Percentiles rank a stretch among this genome's conserved stretches.
phyloP scores from a whole-genome alignment of 2,797 vertebrate genomes.

The Pachyuromys duprasi region DNA sequence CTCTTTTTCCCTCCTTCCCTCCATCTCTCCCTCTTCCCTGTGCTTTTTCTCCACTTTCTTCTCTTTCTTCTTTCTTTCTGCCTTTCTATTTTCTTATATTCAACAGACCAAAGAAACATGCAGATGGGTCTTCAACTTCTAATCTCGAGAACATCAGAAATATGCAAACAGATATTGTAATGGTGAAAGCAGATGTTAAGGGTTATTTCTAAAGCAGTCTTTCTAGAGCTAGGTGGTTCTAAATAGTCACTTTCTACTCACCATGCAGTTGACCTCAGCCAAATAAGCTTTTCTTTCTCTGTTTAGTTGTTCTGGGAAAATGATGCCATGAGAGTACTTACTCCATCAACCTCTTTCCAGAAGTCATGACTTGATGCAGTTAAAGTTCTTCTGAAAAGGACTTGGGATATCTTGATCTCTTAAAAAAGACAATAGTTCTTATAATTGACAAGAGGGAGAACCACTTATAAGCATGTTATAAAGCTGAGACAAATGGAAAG shows the following conservation, averaged over 20 bases:
- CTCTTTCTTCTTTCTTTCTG: neutral
- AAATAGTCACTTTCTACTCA: neutral
- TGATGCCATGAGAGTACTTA: neutral
- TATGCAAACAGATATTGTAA: neutral
- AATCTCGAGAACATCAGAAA: neutral
- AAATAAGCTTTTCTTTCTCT: neutral
- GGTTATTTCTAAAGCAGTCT: neutral
- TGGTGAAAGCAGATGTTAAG: neutral
- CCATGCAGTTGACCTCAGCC: neutral
- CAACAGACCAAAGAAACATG: neutral
- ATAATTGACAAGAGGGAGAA: neutral
- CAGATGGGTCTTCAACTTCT: neutral
- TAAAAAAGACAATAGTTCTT: slow-evolving; percentile 5
- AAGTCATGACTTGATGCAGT: neutral
- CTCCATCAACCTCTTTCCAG: neutral
- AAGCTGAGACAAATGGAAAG: neutral
- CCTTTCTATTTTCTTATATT: neutral
- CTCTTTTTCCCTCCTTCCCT: rapidly evolving
- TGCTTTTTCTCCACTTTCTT: rapidly evolving
- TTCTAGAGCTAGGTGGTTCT: neutral
- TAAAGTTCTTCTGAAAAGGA: slow-evolving; percentile 9
- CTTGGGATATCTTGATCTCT: neutral
- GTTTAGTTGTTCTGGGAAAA: slow-evolving; percentile 1
- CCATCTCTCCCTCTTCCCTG: too few species aligned
- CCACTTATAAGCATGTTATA: neutral